Percentiles rank a stretch among this genome's conserved stretches.
Evolutionary conservation across 2,113 vertebrate species (phyloP).

Genomic region (Callospermophilus lateralis): DNA sequence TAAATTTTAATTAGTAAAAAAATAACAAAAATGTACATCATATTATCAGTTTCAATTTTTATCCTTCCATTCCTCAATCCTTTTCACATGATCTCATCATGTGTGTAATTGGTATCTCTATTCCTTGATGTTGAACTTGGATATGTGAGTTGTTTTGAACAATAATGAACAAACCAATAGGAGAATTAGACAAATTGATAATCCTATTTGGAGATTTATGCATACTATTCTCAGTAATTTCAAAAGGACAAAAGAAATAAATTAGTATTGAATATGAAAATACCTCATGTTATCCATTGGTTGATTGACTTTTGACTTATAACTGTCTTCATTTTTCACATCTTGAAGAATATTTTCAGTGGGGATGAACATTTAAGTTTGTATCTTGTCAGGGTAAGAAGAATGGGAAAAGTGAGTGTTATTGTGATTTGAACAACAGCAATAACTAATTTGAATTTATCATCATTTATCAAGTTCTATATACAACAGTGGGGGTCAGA

Average conservation of each 20-base stretch:
- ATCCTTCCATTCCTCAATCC: neutral
- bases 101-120: neutral
- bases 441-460: constrained; percentile 6
- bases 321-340: no score
- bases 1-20: neutral
- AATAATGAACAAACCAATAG: neutral
- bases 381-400: no score
- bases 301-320: no score
- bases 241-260: neutral
- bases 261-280: neutral
- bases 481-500: neutral
- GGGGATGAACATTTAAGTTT: no score
- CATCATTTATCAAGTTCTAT: neutral
- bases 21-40: neutral
- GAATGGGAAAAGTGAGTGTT: neutral
- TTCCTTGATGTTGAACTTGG: neutral
- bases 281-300: no score
- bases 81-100: neutral
- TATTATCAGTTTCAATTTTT: neutral
- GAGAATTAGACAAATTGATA: neutral
- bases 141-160: neutral
- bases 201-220: neutral
- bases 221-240: neutral
- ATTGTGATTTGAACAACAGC: neutral
- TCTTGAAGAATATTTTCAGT: no score